Evolutionary conservation across 2,888 invertebrate species (phyloP), one percentile per base, ranked within the genome.

Genomic region (Panopea generosa): DNA sequence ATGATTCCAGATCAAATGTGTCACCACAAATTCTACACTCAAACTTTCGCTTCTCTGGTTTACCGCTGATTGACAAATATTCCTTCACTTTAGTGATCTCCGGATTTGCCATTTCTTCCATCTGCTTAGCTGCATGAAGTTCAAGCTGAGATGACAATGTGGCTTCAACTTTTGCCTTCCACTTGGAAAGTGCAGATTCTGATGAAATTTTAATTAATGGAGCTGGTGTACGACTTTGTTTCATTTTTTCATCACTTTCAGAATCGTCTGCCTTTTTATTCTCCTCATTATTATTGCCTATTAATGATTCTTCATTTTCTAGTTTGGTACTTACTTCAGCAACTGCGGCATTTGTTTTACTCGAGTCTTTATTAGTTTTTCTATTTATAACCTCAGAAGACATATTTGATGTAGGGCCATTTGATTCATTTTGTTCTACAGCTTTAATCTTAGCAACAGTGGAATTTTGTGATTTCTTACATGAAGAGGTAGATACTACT

Each of bases 21-120:
- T 72, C 75, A 0, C 79, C 79, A 61, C 79, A 79, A 14, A 79
- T 68, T 24, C 79, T 43, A 53, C 79, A 79, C 33, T 79, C 79
- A 61, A 65, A 72, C 40, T 63, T 71, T 16, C 45, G 40, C 29
- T 56, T 61, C 29, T 76, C 75, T 2, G 47, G 49, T 55, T 72
- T 76, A 24, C 69, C 69, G 29, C 65, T 66, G 20, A 61, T 62
- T 14, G 72, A 68, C 24, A 74, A 40, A 43, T 60, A 62, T 14
- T 71, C 74, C 33, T 78, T 74, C 7, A 70, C 56, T 18, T 59
- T 62, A 9, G 56, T 50, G 11, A 61, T 60, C 20, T 69, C 69
- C 9, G 75, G 70, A 40, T 76, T 76, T 0, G 20, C 66, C 16
- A 62, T 55, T 16, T 69, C 66, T 22, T 69, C 62, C 47, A 70